phyloP scores from a whole-genome alignment of 2,797 vertebrate genomes.

The Mus caroli region DNA sequence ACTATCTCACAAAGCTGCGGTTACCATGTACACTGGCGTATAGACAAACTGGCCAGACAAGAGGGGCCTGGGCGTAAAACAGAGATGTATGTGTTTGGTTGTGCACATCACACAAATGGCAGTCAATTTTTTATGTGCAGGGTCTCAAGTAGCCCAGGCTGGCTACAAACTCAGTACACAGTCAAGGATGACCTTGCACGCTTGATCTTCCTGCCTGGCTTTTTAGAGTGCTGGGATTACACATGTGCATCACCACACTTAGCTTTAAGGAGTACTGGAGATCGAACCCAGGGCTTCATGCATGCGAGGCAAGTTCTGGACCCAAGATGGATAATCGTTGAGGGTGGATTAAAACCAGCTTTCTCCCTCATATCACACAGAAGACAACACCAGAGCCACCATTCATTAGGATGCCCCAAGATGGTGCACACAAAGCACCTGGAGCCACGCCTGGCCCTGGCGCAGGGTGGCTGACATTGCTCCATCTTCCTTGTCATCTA shows the following conservation, averaged over 20 bases:
- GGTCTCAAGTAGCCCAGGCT: not conserved
- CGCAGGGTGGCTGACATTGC: not conserved
- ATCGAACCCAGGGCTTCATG: not conserved
- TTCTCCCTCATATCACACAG: not conserved
- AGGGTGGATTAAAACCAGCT: not conserved
- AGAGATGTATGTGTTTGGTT: not conserved
- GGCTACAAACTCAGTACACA: not conserved
- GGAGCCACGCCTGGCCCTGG: not conserved
- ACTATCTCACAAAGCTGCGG: not conserved
- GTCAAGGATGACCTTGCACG: not conserved
- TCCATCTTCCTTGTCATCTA: not conserved
- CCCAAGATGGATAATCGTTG: not conserved
- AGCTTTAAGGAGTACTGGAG: not conserved
- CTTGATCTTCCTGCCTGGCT: not conserved
- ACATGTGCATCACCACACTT: accelerated
- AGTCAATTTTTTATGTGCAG: not conserved
- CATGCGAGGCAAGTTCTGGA: not conserved
- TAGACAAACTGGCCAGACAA: not conserved
- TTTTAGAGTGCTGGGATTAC: not conserved
- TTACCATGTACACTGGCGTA: not conserved
- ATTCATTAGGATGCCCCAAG: not conserved
- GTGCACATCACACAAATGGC: not conserved
- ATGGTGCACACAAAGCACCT: not conserved
- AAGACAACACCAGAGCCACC: not conserved
- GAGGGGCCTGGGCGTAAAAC: not conserved